phyloP scores from a whole-genome alignment of 2,888 invertebrate genomes.

The Sussaba pulchella region DNA sequence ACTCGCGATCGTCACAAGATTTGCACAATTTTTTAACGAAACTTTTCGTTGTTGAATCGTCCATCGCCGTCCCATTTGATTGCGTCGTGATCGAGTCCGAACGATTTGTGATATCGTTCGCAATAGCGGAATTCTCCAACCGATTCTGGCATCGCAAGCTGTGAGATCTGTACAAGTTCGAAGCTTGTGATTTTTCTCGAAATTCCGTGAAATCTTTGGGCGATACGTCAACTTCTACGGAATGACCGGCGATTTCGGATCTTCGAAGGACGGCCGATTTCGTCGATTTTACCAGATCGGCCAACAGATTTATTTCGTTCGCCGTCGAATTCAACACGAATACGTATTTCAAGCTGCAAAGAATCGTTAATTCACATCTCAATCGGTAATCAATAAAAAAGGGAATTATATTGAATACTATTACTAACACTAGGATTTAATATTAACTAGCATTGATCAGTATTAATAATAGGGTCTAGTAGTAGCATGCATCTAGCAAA shows the following conservation, averaged over 20 bases:
- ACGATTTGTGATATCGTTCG: background rate
- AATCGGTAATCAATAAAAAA: background rate
- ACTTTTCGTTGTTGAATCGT: background rate
- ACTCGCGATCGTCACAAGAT: background rate
- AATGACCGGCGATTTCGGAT: constrained; percentile 14
- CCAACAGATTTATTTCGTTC: constrained; percentile 37
- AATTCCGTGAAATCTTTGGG: constrained; percentile 55
- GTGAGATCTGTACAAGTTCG: constrained; percentile 48
- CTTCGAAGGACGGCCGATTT: constrained; percentile 46
- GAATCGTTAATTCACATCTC: constrained; percentile 2
- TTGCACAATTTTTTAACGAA: background rate
- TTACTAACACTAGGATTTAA: too few relatives aligned
- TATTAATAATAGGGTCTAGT: too few relatives aligned
- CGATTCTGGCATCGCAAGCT: constrained; percentile 29
- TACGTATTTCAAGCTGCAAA: constrained; percentile 52
- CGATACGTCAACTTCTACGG: constrained; percentile 39
- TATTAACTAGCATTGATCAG: too few relatives aligned
- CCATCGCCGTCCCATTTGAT: background rate
- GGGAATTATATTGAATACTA: too few relatives aligned
- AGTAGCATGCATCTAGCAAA: too few relatives aligned
- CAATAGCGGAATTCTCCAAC: background rate
- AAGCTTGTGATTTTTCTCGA: constrained; percentile 16
- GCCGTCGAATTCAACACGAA: constrained; percentile 47
- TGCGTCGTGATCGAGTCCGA: background rate
- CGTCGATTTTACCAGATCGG: constrained; percentile 30